Conservation (phyloP, 2,113 vertebrate genomes). For the Pampusana beccarii region DNA sequence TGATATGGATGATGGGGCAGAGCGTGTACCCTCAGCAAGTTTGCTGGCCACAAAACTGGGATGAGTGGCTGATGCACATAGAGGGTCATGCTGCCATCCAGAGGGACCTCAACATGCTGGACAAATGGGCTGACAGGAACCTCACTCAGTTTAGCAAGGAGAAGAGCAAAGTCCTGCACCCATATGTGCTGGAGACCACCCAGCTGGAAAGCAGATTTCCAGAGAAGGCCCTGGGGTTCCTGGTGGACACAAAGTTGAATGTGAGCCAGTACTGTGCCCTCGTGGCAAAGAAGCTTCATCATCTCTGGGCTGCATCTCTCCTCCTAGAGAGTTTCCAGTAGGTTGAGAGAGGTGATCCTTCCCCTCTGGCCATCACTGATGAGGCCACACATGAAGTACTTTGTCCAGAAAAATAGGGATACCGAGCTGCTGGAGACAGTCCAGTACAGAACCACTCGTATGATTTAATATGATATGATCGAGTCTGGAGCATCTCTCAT, state of each 20-base stretch:
- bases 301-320: too few relatives aligned
- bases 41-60: background rate
- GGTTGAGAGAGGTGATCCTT: background rate
- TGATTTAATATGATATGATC: too few relatives aligned
- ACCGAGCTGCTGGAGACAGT: background rate
- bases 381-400: rapidly evolving
- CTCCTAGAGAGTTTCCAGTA: background rate
- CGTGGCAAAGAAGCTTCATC: background rate
- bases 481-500: background rate
- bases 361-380: background rate
- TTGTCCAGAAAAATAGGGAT: background rate
- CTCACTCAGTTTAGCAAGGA: background rate
- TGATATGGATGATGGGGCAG: rapidly evolving
- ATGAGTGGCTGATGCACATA: background rate
- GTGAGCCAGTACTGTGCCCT: background rate
- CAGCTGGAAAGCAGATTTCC: background rate
- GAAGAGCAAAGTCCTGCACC: background rate
- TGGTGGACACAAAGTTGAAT: background rate
- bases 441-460: background rate
- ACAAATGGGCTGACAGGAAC: background rate
- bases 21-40: background rate
- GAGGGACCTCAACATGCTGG: background rate
- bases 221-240: background rate
- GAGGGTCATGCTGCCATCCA: background rate
- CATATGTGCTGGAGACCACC: background rate